Evolutionary conservation across 2,888 invertebrate species (phyloP), one percentile per base, ranked within the genome.

Genomic region (Monopis laevigella): DNA sequence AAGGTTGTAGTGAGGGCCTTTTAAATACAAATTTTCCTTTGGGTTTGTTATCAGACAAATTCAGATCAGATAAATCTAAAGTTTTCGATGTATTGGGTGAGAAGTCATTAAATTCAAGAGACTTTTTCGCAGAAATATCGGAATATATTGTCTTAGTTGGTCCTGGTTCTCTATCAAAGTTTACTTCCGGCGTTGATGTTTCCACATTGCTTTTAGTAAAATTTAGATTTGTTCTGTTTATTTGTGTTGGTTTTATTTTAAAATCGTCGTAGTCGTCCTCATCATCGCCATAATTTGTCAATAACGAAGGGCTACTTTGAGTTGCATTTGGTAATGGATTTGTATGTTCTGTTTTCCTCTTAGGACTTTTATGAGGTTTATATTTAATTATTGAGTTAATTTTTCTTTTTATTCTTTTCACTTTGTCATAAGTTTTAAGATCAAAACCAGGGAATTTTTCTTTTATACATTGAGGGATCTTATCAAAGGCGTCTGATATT

Each of bases 361-460:
- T n/a, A n/a, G 4, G 4, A 28, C 11, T 11, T 6, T n/a, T n/a
- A 2, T n/a, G 13, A 28, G 27, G 11, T 39, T 39, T 39, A 26
- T 10, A 36, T n/a, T 36, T 21, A 21, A 21, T 21, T 19, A 21
- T 13, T 2, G 3, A n/a, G 24, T 84, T 86, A 3, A 88, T 65
- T 55, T 86, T 86, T 48, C 81, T 80, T 44, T 84, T 77, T 32
- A 86, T 59, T 26, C 72, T 66, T 65, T 85, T 86, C 5, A 88
- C 62, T 56, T 82, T 83, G 1, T 74, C 62, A 54, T 84, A 88
- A 5, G 78, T 75, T 29, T 65, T 71, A 13, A 62, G 60, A 49
- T 87, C 81, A 54, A 86, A 88, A 0, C 86, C 84, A 2, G 85
- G 85, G 40, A 88, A 83, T 46, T 82, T 77, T 49, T 82, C 75